A percentile compares a stretch with the other conserved stretches of the same genome.
Conservation (phyloP, 1,140 invertebrate genomes). For the Lycorma delicatula region DNA sequence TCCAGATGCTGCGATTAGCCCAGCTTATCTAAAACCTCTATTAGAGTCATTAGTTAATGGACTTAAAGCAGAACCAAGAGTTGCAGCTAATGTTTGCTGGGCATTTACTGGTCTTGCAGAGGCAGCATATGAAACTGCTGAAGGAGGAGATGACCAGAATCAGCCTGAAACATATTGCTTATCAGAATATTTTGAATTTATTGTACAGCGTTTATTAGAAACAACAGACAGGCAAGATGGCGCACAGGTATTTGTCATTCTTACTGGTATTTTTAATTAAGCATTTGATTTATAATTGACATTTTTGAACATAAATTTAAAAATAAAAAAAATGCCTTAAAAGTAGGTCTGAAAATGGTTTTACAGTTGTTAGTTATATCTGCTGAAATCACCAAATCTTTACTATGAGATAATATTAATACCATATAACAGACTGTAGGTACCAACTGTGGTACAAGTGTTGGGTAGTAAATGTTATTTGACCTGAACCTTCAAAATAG, state of each 20-base stretch:
- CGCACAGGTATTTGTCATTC: slow-evolving; percentile 55
- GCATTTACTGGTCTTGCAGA: slow-evolving; percentile 96
- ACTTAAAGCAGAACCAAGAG: slow-evolving; percentile 84
- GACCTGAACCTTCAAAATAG: no score
- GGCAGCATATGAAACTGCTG: slow-evolving; percentile 77
- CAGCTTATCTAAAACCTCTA: slow-evolving; percentile 71
- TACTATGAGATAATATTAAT: no score
- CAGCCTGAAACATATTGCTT: slow-evolving; percentile 91
- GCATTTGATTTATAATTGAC: no score
- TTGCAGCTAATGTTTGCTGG: slow-evolving; percentile 99
- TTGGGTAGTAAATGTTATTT: no score
- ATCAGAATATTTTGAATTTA: slow-evolving; percentile 87
- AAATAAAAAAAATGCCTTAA: no score
- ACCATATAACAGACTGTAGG: no score
- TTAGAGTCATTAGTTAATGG: slow-evolving; percentile 84
- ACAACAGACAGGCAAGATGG: slow-evolving; percentile 89
- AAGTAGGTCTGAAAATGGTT: no score
- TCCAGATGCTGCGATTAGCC: slow-evolving; percentile 91
- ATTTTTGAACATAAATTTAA: no score
- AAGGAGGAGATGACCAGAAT: slow-evolving; percentile 51
- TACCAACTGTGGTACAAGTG: no score
- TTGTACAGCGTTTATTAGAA: slow-evolving; percentile 82
- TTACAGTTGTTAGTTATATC: no score
- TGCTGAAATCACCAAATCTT: no score
- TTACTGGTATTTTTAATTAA: no score